Percentiles rank a stretch among this genome's conserved stretches.
phyloP scores from a whole-genome alignment of 2,888 invertebrate genomes.

The Pristionchus japonicus region DNA sequence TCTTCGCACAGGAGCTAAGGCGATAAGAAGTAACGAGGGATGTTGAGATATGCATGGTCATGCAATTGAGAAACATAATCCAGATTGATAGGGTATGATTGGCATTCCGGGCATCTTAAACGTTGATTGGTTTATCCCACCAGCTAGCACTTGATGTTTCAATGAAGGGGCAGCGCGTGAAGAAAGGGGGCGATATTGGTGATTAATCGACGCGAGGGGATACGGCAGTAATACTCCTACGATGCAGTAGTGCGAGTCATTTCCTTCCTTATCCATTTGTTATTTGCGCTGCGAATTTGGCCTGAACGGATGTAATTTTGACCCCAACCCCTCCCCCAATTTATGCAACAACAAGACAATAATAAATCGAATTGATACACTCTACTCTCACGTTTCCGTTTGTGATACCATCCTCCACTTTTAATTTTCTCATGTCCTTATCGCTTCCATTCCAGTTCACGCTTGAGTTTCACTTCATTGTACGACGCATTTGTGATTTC shows the following conservation, averaged over 20 bases:
- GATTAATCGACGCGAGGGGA: neutral
- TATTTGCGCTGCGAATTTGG: neutral
- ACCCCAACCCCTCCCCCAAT: constrained; percentile 13
- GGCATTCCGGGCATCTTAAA: neutral
- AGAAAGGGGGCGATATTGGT: neutral
- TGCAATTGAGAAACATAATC: neutral
- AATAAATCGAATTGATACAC: neutral
- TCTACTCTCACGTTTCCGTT: constrained; percentile 7
- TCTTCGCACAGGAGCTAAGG: neutral
- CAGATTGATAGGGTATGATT: neutral
- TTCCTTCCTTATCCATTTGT: neutral
- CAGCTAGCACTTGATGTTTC: neutral
- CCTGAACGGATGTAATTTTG: constrained; percentile 10
- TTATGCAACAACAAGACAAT: neutral
- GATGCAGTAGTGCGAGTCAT: neutral
- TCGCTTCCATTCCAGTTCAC: neutral
- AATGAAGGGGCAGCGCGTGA: neutral
- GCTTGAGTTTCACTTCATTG: neutral
- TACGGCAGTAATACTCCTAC: neutral
- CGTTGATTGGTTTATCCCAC: constrained; percentile 11
- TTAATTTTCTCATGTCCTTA: neutral
- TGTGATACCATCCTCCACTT: neutral
- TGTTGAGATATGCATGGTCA: neutral
- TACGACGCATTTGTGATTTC: neutral
- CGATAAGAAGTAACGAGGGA: neutral